A percentile compares a stretch with the other conserved stretches of the same genome.
These are phyloP conservation scores for Athalia cordata DNA, from an alignment of 2,888 invertebrate species.

Conservation along the genomic window DNA sequence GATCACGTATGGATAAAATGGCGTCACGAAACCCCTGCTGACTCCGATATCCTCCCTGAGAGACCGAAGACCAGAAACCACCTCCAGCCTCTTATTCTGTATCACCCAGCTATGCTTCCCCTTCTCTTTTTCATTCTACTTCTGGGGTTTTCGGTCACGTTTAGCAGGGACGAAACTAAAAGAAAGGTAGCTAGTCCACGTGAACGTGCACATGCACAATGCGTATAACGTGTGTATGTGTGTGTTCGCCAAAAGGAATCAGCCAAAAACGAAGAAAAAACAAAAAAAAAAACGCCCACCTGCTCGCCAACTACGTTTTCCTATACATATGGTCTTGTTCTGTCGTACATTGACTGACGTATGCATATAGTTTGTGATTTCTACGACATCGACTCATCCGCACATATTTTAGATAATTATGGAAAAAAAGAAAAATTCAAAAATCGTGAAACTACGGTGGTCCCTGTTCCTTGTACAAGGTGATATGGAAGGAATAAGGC, in stretches of 20 bases:
- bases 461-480: slow-evolving; percentile 5
- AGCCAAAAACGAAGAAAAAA: not conserved
- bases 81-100: slow-evolving; percentile 29
- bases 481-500: slow-evolving; percentile 8
- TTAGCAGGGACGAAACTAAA: slow-evolving; percentile 56
- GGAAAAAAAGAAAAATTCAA: too few species aligned
- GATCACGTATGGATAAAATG: slow-evolving; percentile 72
- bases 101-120: not conserved
- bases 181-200: slow-evolving; percentile 53
- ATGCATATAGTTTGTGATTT: too few species aligned
- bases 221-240: not conserved
- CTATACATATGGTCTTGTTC: too few species aligned
- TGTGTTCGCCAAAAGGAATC: not conserved
- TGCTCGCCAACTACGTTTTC: too few species aligned
- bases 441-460: not conserved
- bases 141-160: slow-evolving; percentile 63
- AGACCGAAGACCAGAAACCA: slow-evolving; percentile 40
- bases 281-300: not conserved
- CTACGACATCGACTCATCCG: too few species aligned
- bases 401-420: too few species aligned
- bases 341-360: too few species aligned
- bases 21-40: slow-evolving; percentile 61
- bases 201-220: not conserved
- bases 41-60: slow-evolving; percentile 47
- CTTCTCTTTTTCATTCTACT: slow-evolving; percentile 65